phyloP scores from a whole-genome alignment of 2,113 vertebrate species.

The Xiphorhynchus elegans region DNA sequence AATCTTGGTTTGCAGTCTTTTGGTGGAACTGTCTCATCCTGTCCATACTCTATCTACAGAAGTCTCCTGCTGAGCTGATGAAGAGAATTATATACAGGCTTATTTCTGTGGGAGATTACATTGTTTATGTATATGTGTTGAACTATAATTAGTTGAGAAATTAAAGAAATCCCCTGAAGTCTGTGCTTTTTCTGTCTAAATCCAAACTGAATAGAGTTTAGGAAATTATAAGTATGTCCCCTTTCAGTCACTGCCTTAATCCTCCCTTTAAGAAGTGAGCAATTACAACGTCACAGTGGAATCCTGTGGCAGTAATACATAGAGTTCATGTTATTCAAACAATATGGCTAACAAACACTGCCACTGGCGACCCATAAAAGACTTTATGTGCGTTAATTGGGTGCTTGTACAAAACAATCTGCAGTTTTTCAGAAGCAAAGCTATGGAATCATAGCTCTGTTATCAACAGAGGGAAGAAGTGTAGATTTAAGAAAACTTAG shows the following conservation, averaged over 20 bases:
- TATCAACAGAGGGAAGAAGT: neutral
- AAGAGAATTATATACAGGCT: neutral
- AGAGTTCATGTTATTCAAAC: neutral
- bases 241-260: conserved; percentile 35
- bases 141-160: neutral
- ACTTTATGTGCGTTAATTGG: neutral
- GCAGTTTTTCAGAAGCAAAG: neutral
- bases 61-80: neutral
- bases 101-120: neutral
- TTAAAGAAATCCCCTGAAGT: conserved; percentile 23
- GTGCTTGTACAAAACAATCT: neutral
- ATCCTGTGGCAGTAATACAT: neutral
- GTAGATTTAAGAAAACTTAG: neutral
- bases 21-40: neutral
- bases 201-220: conserved; percentile 17
- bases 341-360: neutral
- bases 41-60: neutral
- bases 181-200: conserved; percentile 37
- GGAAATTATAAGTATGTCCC: conserved; percentile 11
- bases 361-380: neutral
- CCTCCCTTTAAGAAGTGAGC: neutral
- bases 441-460: neutral
- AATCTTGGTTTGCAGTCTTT: neutral
- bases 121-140: neutral
- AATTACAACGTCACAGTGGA: conserved; percentile 19